Evolutionary conservation across 2,888 invertebrate species (phyloP).

Genomic region (Tenthredo livida): DNA sequence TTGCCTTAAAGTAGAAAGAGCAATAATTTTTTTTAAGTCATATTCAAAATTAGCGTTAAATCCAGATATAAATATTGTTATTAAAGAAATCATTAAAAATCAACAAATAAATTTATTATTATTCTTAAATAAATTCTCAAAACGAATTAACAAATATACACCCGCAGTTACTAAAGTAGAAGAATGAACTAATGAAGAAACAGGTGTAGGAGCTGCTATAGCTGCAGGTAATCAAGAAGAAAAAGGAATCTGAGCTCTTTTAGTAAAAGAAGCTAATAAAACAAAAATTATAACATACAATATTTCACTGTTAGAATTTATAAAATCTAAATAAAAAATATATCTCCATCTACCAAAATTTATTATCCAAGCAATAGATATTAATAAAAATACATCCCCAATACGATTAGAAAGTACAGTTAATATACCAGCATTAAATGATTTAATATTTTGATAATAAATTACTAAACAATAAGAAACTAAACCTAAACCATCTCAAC

Average conservation of each 20-base stretch:
- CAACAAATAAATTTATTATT: slow-evolving; percentile 70
- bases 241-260: slow-evolving; percentile 91
- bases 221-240: slow-evolving; percentile 87
- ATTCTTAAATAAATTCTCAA: slow-evolving; percentile 79
- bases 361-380: slow-evolving; percentile 81
- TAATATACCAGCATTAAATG: slow-evolving; percentile 86
- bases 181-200: slow-evolving; percentile 89
- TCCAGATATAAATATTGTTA: slow-evolving; percentile 83
- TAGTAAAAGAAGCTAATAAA: slow-evolving; percentile 83
- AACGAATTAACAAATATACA: slow-evolving; percentile 87
- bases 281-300: slow-evolving; percentile 66
- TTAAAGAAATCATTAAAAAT: slow-evolving; percentile 80
- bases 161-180: slow-evolving; percentile 90
- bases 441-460: slow-evolving; percentile 86
- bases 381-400: slow-evolving; percentile 85
- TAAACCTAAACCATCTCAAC: slow-evolving; percentile 87
- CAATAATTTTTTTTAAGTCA: slow-evolving; percentile 90
- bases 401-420: slow-evolving; percentile 87
- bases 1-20: slow-evolving; percentile 88
- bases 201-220: slow-evolving; percentile 88
- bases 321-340: slow-evolving; percentile 80
- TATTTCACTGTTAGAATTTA: slow-evolving; percentile 78
- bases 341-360: slow-evolving; percentile 81
- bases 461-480: slow-evolving; percentile 87
- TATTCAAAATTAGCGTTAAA: slow-evolving; percentile 83